Evolutionary conservation across 2,113 vertebrate genomes (phyloP), one percentile per base, ranked within the genome.

Genomic region (Cottus gobio): DNA sequence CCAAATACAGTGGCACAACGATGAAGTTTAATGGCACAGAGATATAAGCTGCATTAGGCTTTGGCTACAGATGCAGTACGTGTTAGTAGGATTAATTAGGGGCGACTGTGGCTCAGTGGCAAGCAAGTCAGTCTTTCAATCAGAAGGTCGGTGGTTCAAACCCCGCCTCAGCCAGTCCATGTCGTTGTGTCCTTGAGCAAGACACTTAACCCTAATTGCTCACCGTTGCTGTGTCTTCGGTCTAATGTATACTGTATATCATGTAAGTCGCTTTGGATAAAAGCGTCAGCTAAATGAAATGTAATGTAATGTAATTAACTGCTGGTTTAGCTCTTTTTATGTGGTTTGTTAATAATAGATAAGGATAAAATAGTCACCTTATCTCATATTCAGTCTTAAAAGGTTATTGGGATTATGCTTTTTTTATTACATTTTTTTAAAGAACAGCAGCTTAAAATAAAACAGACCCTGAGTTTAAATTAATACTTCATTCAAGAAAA

Each of bases 401-500:
- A 78, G 37, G 5, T 28, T 7, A 3, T 11, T 20, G 2, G 20
- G 36, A 71, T 61, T 16, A 20, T 18, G 13, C n/a, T 16, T 65
- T 24, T 62, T 42, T 42, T 42, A 65, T 39, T 46, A 20, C 73
- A 64, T 57, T 28, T 34, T 58, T 58, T 30, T 36, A 62, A 58
- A 71, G 10, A 11, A 66, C 16, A 6, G 24, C 30, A 65, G 67
- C 60, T 75, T 46, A 61, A 78, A 80, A 79, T 48, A 20, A 71
- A 20, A 11, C 57, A 15, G 50, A 48, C 5, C 39, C 1, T 9
- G 16, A 1, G n/a, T 0, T 77, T 73, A 77, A 65, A 77, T 71
- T 13, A 63, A 79, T 83, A 39, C 70, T 58, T 76, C 36, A 44
- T 60, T 84, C 63, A 70, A 24, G 20, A 37, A 69, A 84, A 70